These are phyloP conservation scores for Drosophila recens DNA, from an alignment of 2,888 invertebrate species.

Conservation along the genomic window DNA sequence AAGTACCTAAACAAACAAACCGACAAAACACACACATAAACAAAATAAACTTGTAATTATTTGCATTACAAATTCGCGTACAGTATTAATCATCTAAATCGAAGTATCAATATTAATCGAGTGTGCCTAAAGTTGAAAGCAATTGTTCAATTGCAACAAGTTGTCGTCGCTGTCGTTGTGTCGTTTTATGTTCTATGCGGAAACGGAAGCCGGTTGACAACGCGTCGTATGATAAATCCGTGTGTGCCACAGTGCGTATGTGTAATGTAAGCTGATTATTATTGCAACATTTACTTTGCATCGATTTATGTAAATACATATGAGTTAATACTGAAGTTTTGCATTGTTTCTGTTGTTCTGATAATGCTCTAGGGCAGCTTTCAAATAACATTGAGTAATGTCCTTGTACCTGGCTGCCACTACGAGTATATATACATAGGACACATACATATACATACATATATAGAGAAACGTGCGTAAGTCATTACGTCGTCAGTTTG, in stretches of 20 bases:
- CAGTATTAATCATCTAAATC: constrained; percentile 35
- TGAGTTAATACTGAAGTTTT: background rate
- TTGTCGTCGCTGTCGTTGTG: constrained; percentile 47
- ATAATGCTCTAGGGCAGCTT: constrained; percentile 1
- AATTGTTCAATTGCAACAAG: constrained; percentile 73
- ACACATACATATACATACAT: constrained; percentile 23
- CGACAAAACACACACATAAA: background rate
- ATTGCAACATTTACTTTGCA: constrained; percentile 6
- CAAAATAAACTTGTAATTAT: constrained; percentile 1
- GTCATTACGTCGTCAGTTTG: constrained; percentile 73
- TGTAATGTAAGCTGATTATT: constrained; percentile 32
- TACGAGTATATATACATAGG: constrained; percentile 41
- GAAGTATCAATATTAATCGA: constrained; percentile 30
- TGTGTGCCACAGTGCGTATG: constrained; percentile 52
- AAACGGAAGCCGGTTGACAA: constrained; percentile 73
- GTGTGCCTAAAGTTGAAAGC: constrained; percentile 37
- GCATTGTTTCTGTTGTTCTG: constrained; percentile 1
- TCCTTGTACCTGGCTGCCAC: constrained; percentile 65
- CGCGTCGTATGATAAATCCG: constrained; percentile 61
- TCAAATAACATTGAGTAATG: constrained; percentile 59
- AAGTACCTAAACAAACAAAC: constrained; percentile 1
- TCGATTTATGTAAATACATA: background rate
- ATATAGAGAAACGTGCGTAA: constrained; percentile 69
- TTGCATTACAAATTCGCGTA: constrained; percentile 37
- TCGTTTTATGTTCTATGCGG: constrained; percentile 55